Percentiles rank a stretch among this genome's conserved stretches.
Conservation (phyloP, 2,113 vertebrate species). For the Proteles cristata region DNA sequence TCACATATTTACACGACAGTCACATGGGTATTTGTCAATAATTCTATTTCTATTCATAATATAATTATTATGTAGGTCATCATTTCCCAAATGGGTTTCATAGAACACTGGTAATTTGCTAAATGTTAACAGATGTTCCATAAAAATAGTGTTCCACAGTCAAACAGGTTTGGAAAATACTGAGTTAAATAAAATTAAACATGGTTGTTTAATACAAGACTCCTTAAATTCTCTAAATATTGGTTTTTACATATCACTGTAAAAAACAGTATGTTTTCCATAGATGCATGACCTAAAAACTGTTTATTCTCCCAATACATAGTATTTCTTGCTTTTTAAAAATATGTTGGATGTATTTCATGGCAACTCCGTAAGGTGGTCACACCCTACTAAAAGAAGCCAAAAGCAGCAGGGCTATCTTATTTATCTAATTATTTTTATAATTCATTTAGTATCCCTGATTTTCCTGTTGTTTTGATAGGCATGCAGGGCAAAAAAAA, state of each 20-base stretch:
- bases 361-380: background rate
- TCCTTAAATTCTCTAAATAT: background rate
- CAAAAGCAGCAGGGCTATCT: background rate
- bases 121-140: conserved; percentile 52
- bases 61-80: conserved; percentile 12
- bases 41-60: background rate
- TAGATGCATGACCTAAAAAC: background rate
- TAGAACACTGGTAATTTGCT: background rate
- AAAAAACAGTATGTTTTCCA: background rate
- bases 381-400: background rate
- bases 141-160: background rate
- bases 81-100: background rate
- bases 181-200: conserved; percentile 8
- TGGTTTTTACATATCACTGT: background rate
- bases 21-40: background rate
- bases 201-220: background rate
- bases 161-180: conserved; percentile 10
- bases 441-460: background rate
- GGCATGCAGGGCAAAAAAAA: background rate
- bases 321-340: background rate
- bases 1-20: background rate
- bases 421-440: background rate
- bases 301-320: background rate
- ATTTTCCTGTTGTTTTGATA: background rate
- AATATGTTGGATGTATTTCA: background rate